Conservation (phyloP, 2,113 vertebrate species). For the Elephantulus edwardii region DNA sequence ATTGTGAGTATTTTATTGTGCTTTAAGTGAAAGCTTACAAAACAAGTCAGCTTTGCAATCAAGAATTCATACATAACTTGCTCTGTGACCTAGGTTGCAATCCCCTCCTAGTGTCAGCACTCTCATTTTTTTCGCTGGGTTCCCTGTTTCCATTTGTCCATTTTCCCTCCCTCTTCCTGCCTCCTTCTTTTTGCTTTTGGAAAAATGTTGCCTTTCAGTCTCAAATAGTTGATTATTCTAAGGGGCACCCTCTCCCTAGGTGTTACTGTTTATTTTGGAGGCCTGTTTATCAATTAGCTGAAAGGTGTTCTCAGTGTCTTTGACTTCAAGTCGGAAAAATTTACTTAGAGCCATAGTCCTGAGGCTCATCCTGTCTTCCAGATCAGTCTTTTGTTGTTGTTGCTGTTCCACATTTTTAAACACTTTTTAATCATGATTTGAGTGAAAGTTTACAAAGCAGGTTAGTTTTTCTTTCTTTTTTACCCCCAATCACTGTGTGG, state of each 20-base stretch:
- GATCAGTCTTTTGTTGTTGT: neutral
- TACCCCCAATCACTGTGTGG: no score
- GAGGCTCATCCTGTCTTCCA: neutral
- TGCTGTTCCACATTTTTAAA: neutral
- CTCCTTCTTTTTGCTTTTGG: neutral
- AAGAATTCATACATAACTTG: neutral
- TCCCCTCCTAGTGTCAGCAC: neutral
- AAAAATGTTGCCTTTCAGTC: neutral
- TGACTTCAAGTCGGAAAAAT: neutral
- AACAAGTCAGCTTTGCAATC: neutral
- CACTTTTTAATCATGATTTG: no score
- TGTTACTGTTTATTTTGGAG: neutral
- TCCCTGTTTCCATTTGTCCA: neutral
- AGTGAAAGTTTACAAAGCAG: no score
- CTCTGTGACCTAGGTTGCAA: neutral
- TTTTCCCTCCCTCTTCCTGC: neutral
- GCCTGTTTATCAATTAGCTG: neutral
- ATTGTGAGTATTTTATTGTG: no score
- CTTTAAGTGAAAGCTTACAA: neutral
- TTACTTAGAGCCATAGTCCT: neutral
- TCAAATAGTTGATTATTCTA: neutral
- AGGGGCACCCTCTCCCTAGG: neutral
- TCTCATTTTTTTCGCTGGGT: neutral
- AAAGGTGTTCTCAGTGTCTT: neutral
- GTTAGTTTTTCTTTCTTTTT: no score